Evolutionary conservation across 2,797 vertebrate genomes (phyloP).

Genomic region (Periophthalmus magnuspinnatus): DNA sequence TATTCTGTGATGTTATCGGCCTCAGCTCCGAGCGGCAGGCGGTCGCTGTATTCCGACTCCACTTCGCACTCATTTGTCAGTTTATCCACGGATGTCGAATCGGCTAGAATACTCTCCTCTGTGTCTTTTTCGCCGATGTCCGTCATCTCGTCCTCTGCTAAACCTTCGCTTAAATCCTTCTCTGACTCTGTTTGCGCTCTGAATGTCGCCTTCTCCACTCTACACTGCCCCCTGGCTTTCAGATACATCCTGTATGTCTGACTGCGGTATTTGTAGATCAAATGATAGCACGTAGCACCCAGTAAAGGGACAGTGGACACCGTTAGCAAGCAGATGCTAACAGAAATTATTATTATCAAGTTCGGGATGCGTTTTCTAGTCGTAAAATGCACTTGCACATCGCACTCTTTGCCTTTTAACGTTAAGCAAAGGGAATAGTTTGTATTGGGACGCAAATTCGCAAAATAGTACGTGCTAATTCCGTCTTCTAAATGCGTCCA

Average conservation of each 20-base stretch:
- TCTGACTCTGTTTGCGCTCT: constrained; percentile 47
- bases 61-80: constrained; percentile 86
- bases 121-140: constrained; percentile 70
- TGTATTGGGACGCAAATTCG: constrained; percentile 84
- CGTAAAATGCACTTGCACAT: constrained; percentile 91
- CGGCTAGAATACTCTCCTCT: constrained; percentile 83
- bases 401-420: constrained; percentile 85
- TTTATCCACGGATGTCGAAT: constrained; percentile 83
- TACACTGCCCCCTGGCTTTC: constrained; percentile 87
- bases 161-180: neutral
- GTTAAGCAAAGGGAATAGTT: constrained; percentile 96
- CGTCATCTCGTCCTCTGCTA: constrained; percentile 57
- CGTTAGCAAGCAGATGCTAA: constrained; percentile 90
- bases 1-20: constrained; percentile 85
- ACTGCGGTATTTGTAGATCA: constrained; percentile 91
- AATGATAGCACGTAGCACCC: constrained; percentile 92
- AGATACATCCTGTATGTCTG: constrained; percentile 95
- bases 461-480: constrained; percentile 89
- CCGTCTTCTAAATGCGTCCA: constrained; percentile 91
- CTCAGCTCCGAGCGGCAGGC: constrained; percentile 90
- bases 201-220: constrained; percentile 87
- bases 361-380: constrained; percentile 90
- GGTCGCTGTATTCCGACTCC: constrained; percentile 91
- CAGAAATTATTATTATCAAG: constrained; percentile 90
- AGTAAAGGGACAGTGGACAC: constrained; percentile 93